These are phyloP conservation scores for Fringilla coelebs DNA, from an alignment of 2,797 vertebrate species.

Conservation along the genomic window DNA sequence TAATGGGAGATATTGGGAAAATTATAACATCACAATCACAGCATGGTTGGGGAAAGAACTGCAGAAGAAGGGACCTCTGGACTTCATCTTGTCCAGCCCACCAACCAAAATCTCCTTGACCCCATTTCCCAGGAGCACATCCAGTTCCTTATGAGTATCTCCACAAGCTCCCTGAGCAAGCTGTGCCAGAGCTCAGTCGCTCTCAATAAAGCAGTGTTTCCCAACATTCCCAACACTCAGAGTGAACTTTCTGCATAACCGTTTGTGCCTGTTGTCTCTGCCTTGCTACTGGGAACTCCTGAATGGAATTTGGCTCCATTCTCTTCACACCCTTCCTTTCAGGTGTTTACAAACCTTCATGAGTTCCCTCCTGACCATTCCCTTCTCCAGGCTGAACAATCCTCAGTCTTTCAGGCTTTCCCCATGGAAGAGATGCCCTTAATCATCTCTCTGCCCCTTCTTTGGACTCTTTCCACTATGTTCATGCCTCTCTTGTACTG, in stretches of 20 bases:
- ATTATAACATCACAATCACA: neutral
- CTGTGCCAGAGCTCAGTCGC: neutral
- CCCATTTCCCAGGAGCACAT: neutral
- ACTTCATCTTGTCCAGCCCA: neutral
- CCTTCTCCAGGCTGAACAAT: neutral
- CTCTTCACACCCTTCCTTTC: rapidly evolving
- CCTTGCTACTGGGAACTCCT: neutral
- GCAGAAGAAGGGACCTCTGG: neutral
- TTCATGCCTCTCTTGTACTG: neutral
- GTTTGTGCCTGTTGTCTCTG: neutral
- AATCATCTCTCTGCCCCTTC: neutral
- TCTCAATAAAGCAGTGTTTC: neutral
- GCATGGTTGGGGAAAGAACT: neutral
- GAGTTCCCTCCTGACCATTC: neutral
- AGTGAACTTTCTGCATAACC: neutral
- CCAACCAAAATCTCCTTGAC: neutral
- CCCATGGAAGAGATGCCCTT: neutral
- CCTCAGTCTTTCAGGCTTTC: neutral
- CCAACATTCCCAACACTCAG: rapidly evolving
- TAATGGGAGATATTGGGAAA: neutral
- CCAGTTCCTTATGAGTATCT: neutral
- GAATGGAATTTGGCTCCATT: neutral
- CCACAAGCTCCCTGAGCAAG: neutral
- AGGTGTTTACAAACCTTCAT: neutral
- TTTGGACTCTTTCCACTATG: neutral